phyloP scores from a whole-genome alignment of 2,888 invertebrate species.

The Mesopsocus fuscifrons region DNA sequence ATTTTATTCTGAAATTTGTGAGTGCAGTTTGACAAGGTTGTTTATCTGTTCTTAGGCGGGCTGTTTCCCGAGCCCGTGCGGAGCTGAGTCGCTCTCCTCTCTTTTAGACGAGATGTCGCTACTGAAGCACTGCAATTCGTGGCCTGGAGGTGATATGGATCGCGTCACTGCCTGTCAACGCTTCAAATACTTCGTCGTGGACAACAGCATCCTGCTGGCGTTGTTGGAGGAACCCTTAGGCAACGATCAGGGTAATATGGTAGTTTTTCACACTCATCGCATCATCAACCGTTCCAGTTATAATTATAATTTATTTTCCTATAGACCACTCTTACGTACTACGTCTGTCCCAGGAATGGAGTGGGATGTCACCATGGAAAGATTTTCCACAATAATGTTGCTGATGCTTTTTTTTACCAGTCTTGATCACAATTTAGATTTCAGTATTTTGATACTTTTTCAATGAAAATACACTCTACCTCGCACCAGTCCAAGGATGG shows the following conservation, averaged over 20 bases:
- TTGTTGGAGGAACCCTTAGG: slow-evolving; percentile 81
- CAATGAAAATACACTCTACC: too few relatives aligned
- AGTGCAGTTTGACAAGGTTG: too few relatives aligned
- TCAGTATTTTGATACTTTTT: too few relatives aligned
- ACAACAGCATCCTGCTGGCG: slow-evolving; percentile 74
- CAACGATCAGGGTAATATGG: slow-evolving; percentile 53
- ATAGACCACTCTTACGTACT: background rate
- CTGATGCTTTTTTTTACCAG: too few relatives aligned
- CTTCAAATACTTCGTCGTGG: slow-evolving; percentile 79
- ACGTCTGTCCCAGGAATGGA: too few relatives aligned
- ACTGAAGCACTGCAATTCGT: slow-evolving; percentile 50
- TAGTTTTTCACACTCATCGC: background rate
- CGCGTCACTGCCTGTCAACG: slow-evolving; percentile 41
- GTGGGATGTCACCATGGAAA: too few relatives aligned
- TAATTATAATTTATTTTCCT: too few relatives aligned
- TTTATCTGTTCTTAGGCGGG: too few relatives aligned
- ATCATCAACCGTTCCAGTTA: background rate
- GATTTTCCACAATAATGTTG: too few relatives aligned
- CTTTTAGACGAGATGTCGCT: slow-evolving; percentile 74
- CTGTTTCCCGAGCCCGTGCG: slow-evolving; percentile 66
- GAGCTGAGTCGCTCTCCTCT: slow-evolving; percentile 68
- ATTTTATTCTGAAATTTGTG: too few relatives aligned
- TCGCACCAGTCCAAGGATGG: too few relatives aligned
- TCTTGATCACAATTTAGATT: too few relatives aligned
- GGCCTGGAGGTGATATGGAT: slow-evolving; percentile 30